These are phyloP conservation scores for Nothocercus julius DNA, from an alignment of 2,113 vertebrate genomes.

Conservation along the genomic window DNA sequence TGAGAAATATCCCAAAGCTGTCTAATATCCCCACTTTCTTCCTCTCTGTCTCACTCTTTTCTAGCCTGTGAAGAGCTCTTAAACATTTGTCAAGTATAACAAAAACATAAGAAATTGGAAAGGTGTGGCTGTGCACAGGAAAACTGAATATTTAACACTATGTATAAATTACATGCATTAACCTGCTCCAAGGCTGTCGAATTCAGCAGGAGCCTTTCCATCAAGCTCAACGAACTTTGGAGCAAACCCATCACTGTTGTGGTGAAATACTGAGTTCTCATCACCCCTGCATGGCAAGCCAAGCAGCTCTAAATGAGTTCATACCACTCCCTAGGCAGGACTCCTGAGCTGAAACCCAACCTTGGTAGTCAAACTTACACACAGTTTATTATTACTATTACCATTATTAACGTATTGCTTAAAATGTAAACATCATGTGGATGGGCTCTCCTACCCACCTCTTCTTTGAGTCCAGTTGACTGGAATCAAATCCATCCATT, in stretches of 20 bases:
- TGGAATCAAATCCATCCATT: not conserved
- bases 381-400: not conserved
- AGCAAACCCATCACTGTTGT: not conserved
- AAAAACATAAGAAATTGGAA: not conserved
- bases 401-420: not conserved
- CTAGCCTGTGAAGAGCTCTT: not conserved
- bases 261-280: not conserved
- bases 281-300: no score
- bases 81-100: not conserved
- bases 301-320: not conserved
- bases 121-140: not conserved
- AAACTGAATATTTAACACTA: not conserved
- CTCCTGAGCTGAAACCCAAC: constrained; percentile 27
- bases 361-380: not conserved
- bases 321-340: not conserved
- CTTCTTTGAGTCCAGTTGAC: not conserved
- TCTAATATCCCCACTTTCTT: not conserved
- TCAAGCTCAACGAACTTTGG: not conserved
- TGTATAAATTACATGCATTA: not conserved
- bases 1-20: not conserved
- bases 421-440: constrained; percentile 9
- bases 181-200: not conserved
- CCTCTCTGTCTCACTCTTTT: not conserved
- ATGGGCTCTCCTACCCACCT: constrained; percentile 9
- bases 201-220: not conserved